These are phyloP conservation scores for Psephotus haematonotus DNA, from an alignment of 2,113 vertebrate genomes.

Conservation along the genomic window DNA sequence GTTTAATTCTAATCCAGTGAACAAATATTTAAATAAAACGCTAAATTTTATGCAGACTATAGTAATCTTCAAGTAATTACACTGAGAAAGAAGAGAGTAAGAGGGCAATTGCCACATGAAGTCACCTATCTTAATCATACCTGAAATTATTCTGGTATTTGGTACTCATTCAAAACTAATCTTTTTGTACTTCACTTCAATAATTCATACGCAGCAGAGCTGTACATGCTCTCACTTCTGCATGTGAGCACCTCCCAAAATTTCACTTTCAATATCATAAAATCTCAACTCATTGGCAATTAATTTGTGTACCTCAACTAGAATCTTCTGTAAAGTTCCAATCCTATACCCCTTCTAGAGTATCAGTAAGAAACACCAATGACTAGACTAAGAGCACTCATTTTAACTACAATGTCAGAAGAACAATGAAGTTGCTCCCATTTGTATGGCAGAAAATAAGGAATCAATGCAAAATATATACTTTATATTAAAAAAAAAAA, in stretches of 20 bases:
- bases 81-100: neutral
- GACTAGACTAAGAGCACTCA: neutral
- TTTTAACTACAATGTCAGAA: neutral
- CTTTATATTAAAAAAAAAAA: neutral
- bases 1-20: neutral
- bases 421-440: neutral
- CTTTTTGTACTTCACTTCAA: neutral
- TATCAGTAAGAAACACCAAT: neutral
- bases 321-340: neutral
- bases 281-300: neutral
- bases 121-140: neutral
- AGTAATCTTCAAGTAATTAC: neutral
- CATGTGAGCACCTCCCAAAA: neutral
- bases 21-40: neutral
- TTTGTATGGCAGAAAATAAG: neutral
- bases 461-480: neutral
- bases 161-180: neutral
- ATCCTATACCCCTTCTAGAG: neutral
- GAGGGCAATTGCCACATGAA: neutral
- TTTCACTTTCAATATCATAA: neutral
- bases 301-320: neutral
- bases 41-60: neutral
- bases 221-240: neutral
- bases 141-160: neutral
- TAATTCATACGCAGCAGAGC: neutral